Conservation (phyloP, 2,797 vertebrate species). For the Protonibea diacanthus region DNA sequence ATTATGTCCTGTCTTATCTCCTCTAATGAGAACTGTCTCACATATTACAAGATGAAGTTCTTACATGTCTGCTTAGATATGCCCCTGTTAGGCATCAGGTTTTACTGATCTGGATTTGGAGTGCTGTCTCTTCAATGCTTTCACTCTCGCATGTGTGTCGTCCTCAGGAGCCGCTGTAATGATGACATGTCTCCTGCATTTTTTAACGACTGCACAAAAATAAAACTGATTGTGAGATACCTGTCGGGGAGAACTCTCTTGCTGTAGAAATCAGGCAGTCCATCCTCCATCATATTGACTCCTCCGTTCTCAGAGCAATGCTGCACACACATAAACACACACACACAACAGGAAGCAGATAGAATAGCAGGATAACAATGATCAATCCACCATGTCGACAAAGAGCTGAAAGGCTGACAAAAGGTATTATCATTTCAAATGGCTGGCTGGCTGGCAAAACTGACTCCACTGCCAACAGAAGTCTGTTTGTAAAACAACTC, state of each 20-base stretch:
- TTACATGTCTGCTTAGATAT: not conserved
- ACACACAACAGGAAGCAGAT: slow-evolving; percentile 23
- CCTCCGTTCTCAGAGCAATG: slow-evolving; percentile 88
- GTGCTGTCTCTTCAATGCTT: not conserved
- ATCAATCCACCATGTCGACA: slow-evolving; percentile 54
- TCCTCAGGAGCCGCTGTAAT: not conserved
- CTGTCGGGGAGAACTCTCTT: slow-evolving; percentile 92
- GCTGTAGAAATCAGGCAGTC: slow-evolving; percentile 93
- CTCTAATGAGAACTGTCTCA: not conserved
- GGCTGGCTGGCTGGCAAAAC: slow-evolving; percentile 52
- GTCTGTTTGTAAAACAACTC: slow-evolving; percentile 59
- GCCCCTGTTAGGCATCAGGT: not conserved
- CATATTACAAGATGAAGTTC: slow-evolving; percentile 10
- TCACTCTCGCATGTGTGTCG: not conserved
- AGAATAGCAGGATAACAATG: slow-evolving; percentile 46
- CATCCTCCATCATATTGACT: slow-evolving; percentile 89
- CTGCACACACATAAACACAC: slow-evolving; percentile 60
- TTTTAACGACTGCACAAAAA: slow-evolving; percentile 7
- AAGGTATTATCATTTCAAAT: slow-evolving; percentile 63
- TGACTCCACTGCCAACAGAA: slow-evolving; percentile 47
- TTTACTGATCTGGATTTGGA: slow-evolving; percentile 9
- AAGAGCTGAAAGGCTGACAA: slow-evolving; percentile 64
- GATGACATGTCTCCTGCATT: slow-evolving; percentile 8
- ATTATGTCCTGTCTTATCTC: not conserved
- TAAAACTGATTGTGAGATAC: slow-evolving; percentile 53